Base-by-base conservation (phyloP, 2,888 invertebrate genomes). In the Erebia ligea region DNA sequence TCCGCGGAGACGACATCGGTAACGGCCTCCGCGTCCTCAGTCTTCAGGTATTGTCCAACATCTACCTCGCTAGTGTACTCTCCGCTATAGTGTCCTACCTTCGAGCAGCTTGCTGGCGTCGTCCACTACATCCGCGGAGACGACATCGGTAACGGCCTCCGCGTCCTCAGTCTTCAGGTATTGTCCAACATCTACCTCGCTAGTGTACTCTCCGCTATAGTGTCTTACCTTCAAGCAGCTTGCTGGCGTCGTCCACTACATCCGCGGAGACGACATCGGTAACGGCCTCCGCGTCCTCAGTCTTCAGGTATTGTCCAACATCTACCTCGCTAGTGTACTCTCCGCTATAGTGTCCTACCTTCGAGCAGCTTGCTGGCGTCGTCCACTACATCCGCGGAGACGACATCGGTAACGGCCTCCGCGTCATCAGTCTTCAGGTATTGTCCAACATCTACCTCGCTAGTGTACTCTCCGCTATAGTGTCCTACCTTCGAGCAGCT, bases 281-380 rank as follows among this genome's bases (percentile, higher is more conserved):
- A 78, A 94, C 93, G 58, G 93, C 84, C 45, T 89, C 87, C n/a
- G 81, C 89, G 85, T 92, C 87, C 19, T 89, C 91, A 11, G 85
- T 82, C 85, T 87, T 93, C 80, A 95, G 88, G 85, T 94, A 95
- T 76, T 92, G 87, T 70, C 93, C 91, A 94, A 95, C 80, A 95
- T 93, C 77, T 95, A 94, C 71, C 90, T 88, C 71, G 98, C 98
- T 87, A 97, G 95, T n/a, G n/a, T n/a, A n/a, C n/a, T n/a, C n/a
- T n/a, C n/a, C n/a, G n/a, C n/a, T n/a, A n/a, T 1, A 63, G 84
- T 77, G 25, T 11, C 17, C 2, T 71, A 91, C 92, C 89, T 79
- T 95, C 94, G 80, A 97, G 82, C 72, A 85, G 79, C 66, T 82
- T 80, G 81, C 81, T 87, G 62, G 87, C 88, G 61, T 87, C 89